These are phyloP conservation scores for Myathropa florea DNA, from an alignment of 2,888 invertebrate genomes.

Conservation along the genomic window DNA sequence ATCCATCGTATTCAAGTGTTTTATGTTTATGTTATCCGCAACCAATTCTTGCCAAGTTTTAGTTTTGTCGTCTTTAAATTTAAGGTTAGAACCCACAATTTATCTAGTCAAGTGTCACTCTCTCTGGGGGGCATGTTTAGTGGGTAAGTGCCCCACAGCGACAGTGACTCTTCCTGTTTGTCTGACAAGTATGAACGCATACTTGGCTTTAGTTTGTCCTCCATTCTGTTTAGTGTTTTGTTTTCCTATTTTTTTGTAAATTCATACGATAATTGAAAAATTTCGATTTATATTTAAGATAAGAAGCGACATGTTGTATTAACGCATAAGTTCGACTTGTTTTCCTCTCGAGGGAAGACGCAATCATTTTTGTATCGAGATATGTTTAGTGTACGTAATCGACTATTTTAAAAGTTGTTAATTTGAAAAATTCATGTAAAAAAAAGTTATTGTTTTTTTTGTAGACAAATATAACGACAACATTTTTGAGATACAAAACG, in stretches of 20 bases:
- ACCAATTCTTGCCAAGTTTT: slow-evolving; percentile 34
- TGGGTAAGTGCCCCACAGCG: slow-evolving; percentile 58
- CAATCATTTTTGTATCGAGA: slow-evolving; percentile 33
- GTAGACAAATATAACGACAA: slow-evolving; percentile 61
- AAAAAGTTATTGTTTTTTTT: slow-evolving; percentile 31
- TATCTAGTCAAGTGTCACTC: slow-evolving; percentile 64
- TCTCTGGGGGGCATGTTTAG: slow-evolving; percentile 50
- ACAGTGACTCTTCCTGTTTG: slow-evolving; percentile 51
- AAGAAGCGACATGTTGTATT: slow-evolving; percentile 47
- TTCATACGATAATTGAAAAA: slow-evolving; percentile 58
- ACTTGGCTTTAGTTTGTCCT: slow-evolving; percentile 11
- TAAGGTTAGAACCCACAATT: slow-evolving; percentile 34
- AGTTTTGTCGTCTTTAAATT: slow-evolving; percentile 18
- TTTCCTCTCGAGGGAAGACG: slow-evolving; percentile 42
- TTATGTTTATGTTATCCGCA: background rate
- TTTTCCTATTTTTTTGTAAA: slow-evolving; percentile 48
- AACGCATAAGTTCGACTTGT: slow-evolving; percentile 50
- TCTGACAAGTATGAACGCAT: background rate
- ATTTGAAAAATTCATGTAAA: slow-evolving; percentile 31
- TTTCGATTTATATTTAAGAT: slow-evolving; percentile 50
- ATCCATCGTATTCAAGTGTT: slow-evolving; percentile 10
- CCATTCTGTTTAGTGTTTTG: background rate
- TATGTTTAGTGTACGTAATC: slow-evolving; percentile 1
- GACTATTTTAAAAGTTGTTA: slow-evolving; percentile 27
- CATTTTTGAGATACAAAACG: slow-evolving; percentile 73